phyloP scores from a whole-genome alignment of 2,888 invertebrate species.

The Acleris holmiana region DNA sequence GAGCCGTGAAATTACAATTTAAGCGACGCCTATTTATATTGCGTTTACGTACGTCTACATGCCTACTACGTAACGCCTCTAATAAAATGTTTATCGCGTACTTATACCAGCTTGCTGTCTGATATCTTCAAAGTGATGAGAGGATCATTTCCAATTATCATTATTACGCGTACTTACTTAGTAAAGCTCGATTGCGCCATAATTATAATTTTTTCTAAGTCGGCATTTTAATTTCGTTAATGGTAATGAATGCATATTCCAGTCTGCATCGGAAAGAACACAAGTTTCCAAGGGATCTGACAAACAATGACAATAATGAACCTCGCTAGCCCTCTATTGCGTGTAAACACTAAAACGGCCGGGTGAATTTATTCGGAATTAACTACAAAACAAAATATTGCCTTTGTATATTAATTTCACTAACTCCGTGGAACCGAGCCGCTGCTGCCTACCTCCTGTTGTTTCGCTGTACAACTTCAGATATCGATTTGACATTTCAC shows the following conservation, averaged over 20 bases:
- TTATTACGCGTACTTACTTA: not conserved
- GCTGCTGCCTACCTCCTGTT: conserved; percentile 16
- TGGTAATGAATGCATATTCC: not conserved
- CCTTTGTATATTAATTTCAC: conserved; percentile 22
- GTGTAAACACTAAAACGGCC: conserved; percentile 19
- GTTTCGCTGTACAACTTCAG: conserved; percentile 15
- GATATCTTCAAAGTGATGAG: conserved; percentile 5
- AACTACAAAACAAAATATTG: conserved; percentile 20
- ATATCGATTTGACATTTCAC: conserved; percentile 41
- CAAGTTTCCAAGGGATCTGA: not conserved
- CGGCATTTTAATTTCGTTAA: not conserved
- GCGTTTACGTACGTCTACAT: conserved; percentile 47
- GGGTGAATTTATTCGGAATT: conserved; percentile 17
- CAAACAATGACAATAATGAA: conserved; percentile 11
- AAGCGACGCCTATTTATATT: conserved; percentile 70
- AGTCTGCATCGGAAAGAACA: not conserved
- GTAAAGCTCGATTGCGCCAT: not conserved
- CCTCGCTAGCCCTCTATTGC: conserved; percentile 8
- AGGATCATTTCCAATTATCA: not conserved
- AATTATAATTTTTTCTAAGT: not conserved
- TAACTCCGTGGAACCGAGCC: conserved; percentile 12
- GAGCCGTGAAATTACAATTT: conserved; percentile 82
- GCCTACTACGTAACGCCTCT: conserved; percentile 14
- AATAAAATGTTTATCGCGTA: conserved; percentile 31
- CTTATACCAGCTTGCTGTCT: conserved; percentile 30